Conservation (phyloP, 2,888 invertebrate genomes). For the Drosophila prostipennis region DNA sequence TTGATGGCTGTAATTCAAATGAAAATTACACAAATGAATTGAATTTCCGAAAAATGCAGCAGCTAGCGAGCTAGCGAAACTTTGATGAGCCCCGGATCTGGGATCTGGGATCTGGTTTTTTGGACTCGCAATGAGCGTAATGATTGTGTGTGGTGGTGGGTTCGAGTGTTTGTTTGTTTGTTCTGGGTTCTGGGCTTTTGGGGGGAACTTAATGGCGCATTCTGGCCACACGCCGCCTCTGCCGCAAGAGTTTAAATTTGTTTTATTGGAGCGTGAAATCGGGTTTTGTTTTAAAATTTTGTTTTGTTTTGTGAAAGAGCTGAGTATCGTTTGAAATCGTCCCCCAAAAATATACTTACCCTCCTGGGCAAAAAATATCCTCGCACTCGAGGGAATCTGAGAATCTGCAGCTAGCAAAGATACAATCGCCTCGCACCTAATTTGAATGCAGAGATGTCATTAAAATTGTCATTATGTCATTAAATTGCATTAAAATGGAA, state of each 20-base stretch:
- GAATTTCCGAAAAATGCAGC: constrained; percentile 62
- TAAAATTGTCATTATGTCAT: constrained; percentile 45
- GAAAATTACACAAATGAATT: constrained; percentile 74
- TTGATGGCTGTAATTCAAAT: constrained; percentile 70
- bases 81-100: constrained; percentile 63
- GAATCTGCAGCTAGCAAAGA: constrained; percentile 59
- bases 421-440: constrained; percentile 74
- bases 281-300: constrained; percentile 44
- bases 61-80: constrained; percentile 47
- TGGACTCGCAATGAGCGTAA: constrained; percentile 41
- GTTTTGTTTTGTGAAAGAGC: neutral
- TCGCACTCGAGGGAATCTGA: neutral
- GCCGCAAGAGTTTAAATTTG: constrained; percentile 52
- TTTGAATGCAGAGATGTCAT: constrained; percentile 64
- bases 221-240: constrained; percentile 53
- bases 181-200: neutral
- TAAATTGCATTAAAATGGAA: constrained; percentile 45
- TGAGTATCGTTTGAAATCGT: neutral
- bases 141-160: constrained; percentile 38
- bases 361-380: neutral
- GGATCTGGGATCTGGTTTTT: constrained; percentile 43
- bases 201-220: constrained; percentile 59
- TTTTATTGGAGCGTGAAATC: constrained; percentile 76
- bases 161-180: constrained; percentile 48
- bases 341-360: constrained; percentile 16